Evolutionary conservation across 2,797 vertebrate genomes (phyloP).

Genomic region (Phoxinus dragarum): DNA sequence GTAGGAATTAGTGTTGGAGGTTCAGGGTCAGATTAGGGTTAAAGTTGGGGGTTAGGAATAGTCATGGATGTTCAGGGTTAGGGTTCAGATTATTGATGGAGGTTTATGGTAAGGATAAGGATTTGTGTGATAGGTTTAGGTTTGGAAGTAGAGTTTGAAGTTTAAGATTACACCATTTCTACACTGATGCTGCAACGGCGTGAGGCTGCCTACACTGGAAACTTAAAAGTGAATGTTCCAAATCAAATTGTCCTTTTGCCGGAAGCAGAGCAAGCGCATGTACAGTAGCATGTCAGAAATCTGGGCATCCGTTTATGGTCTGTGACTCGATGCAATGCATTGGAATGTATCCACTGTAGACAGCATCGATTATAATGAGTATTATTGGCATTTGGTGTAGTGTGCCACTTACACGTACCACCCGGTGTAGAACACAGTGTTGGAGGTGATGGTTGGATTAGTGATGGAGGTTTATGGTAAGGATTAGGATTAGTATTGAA

Average conservation of each 20-base stretch:
- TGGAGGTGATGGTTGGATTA: neutral
- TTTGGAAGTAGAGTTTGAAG: neutral
- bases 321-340: neutral
- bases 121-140: neutral
- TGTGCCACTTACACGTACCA: neutral
- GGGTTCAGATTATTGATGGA: neutral
- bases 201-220: neutral
- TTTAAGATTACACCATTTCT: conserved; percentile 16
- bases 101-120: neutral
- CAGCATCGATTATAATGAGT: neutral
- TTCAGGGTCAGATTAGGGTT: neutral
- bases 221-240: neutral
- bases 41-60: neutral
- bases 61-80: neutral
- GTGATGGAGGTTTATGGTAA: neutral
- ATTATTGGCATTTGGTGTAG: neutral
- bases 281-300: neutral
- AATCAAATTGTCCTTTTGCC: conserved; percentile 12
- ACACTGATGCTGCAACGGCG: neutral
- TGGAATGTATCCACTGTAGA: neutral
- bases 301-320: neutral
- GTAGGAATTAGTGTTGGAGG: neutral
- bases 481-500: neutral
- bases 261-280: neutral
- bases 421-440: conserved; percentile 3